Conservation (phyloP, 2,888 invertebrate genomes). For the Lydus trimaculatus region DNA sequence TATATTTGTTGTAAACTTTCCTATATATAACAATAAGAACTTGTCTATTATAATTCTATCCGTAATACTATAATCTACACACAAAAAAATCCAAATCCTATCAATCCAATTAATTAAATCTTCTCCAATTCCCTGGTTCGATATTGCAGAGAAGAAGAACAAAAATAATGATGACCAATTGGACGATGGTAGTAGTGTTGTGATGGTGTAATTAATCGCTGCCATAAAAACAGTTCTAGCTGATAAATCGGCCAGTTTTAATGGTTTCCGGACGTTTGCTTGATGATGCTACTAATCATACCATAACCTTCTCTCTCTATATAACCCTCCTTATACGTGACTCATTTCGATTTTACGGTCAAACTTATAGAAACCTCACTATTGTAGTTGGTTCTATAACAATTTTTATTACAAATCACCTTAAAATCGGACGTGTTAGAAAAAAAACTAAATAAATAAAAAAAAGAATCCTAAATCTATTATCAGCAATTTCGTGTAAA, state of each 20-base stretch:
- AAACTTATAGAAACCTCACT: constrained; percentile 15
- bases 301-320: constrained; percentile 20
- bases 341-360: constrained; percentile 28
- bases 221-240: constrained; percentile 46
- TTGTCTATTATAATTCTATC: too few species aligned
- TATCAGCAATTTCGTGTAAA: too few species aligned
- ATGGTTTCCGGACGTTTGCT: constrained; percentile 43
- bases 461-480: too few species aligned
- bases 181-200: constrained; percentile 12
- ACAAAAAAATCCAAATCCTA: neutral
- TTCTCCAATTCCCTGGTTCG: neutral
- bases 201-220: constrained; percentile 44
- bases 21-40: too few species aligned
- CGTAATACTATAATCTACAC: neutral
- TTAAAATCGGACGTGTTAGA: too few species aligned
- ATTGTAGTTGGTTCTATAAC: constrained; percentile 4
- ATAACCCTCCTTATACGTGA: constrained; percentile 17
- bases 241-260: constrained; percentile 50
- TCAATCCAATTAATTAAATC: neutral
- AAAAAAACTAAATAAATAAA: too few species aligned
- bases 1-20: neutral
- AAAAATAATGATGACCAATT: neutral
- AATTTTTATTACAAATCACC: too few species aligned
- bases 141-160: neutral
- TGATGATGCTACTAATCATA: constrained; percentile 48